These are phyloP conservation scores for Drosophila multiciliata DNA, from an alignment of 2,888 invertebrate genomes.

Conservation along the genomic window DNA sequence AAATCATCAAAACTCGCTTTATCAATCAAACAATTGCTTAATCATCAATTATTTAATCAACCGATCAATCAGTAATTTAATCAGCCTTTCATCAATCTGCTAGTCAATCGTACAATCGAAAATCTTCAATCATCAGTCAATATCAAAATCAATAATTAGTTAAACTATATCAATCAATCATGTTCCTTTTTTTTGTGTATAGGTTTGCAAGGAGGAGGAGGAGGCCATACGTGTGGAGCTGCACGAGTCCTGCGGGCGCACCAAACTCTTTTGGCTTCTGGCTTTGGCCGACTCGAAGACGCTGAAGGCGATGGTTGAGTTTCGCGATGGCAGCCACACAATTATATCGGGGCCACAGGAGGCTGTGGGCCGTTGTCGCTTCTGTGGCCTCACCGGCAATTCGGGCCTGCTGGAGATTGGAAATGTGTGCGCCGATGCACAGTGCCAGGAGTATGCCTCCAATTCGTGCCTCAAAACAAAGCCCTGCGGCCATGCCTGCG, in stretches of 20 bases:
- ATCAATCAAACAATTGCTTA: background rate
- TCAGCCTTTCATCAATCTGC: background rate
- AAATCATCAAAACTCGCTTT: background rate
- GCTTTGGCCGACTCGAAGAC: conserved; percentile 97
- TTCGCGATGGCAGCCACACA: conserved; percentile 89
- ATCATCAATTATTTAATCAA: background rate
- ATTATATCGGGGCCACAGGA: conserved; percentile 85
- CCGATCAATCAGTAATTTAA: background rate
- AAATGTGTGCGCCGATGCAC: conserved; percentile 96
- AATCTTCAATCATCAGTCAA: background rate
- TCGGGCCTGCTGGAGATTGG: conserved; percentile 95
- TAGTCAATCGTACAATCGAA: background rate
- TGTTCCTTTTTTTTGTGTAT: background rate
- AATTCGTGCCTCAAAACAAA: conserved; percentile 93
- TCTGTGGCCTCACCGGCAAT: conserved; percentile 94
- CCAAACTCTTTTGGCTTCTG: conserved; percentile 97
- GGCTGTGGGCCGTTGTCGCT: conserved; percentile 92
- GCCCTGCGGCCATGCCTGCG: conserved; percentile 96
- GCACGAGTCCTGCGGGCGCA: conserved; percentile 98
- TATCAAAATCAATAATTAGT: background rate
- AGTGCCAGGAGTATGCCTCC: conserved; percentile 91
- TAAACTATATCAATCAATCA: background rate
- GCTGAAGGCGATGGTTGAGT: conserved; percentile 95
- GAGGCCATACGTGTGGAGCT: conserved; percentile 98
- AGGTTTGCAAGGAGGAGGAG: conserved; percentile 95